A percentile compares a stretch with the other conserved stretches of the same genome.
phyloP scores from a whole-genome alignment of 2,797 vertebrate species.

The Petrocephalus sullivani region DNA sequence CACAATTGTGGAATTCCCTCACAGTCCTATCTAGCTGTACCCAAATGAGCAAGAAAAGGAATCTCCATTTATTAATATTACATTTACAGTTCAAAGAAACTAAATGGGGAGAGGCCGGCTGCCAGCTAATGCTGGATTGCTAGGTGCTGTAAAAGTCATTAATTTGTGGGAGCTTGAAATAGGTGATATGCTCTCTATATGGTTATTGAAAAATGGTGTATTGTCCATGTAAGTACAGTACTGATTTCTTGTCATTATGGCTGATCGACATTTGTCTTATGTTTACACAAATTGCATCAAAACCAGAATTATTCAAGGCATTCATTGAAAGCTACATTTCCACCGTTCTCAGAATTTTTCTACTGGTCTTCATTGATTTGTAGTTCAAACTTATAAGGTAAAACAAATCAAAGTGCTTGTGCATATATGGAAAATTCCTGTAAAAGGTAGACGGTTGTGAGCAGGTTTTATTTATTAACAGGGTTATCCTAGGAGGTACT shows the following conservation, averaged over 20 bases:
- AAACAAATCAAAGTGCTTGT: neutral
- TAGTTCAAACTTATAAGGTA: neutral
- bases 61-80: conserved; percentile 43
- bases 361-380: neutral
- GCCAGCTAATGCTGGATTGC: conserved; percentile 38
- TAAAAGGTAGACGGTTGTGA: neutral
- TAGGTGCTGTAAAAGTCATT: conserved; percentile 29
- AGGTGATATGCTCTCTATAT: neutral
- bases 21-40: conserved; percentile 38
- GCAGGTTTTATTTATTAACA: conserved; percentile 40
- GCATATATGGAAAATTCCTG: neutral
- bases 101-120: conserved; percentile 30
- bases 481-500: conserved; percentile 56
- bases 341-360: neutral
- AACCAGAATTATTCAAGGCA: neutral
- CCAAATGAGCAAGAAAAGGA: conserved; percentile 51
- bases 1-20: conserved; percentile 41
- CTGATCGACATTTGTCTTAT: neutral
- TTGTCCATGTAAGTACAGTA: neutral
- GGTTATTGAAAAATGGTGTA: neutral
- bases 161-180: conserved; percentile 30
- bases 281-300: neutral
- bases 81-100: conserved; percentile 34
- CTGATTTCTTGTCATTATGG: neutral
- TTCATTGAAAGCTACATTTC: neutral